Percentiles rank a stretch among this genome's conserved stretches.
Conservation (phyloP, 1,140 invertebrate genomes). For the Drosophila leontia region DNA sequence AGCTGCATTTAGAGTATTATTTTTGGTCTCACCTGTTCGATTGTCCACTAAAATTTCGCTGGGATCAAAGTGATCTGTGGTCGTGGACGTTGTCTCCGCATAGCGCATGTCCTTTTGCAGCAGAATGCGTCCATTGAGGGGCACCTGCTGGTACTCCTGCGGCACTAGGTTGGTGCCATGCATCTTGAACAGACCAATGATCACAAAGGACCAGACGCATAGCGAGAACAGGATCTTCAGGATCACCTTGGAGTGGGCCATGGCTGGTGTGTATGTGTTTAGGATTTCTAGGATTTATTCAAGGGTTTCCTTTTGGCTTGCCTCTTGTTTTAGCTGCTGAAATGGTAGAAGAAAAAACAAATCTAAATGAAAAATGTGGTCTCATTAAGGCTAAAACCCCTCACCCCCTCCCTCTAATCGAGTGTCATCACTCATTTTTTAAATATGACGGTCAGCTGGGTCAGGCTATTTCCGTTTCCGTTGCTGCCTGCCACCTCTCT, state of each 20-base stretch:
- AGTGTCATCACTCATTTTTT: slow-evolving; percentile 59
- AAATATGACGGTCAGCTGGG: slow-evolving; percentile 41
- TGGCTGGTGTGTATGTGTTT: slow-evolving; percentile 19
- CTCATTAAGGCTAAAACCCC: slow-evolving; percentile 1
- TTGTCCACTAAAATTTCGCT: slow-evolving; percentile 84
- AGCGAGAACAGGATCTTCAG: slow-evolving; percentile 83
- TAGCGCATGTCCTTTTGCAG: slow-evolving; percentile 82
- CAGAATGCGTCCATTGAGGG: slow-evolving; percentile 78
- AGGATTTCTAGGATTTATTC: not conserved
- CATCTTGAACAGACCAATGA: slow-evolving; percentile 84
- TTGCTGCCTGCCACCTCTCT: not conserved
- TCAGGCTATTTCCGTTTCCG: slow-evolving; percentile 41
- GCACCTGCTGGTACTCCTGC: slow-evolving; percentile 74
- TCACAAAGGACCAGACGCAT: slow-evolving; percentile 84
- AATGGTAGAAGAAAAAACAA: not conserved
- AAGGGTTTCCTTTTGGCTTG: not conserved
- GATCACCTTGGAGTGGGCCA: slow-evolving; percentile 83
- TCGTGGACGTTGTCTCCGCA: slow-evolving; percentile 80
- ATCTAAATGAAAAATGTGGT: not conserved
- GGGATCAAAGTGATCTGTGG: slow-evolving; percentile 82
- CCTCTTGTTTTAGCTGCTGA: slow-evolving; percentile 6
- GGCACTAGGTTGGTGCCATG: slow-evolving; percentile 80
- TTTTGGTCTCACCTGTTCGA: slow-evolving; percentile 70
- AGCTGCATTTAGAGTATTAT: not conserved
- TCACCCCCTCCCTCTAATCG: slow-evolving; percentile 18